Percentiles rank a stretch among this genome's conserved stretches.
phyloP scores from a whole-genome alignment of 2,113 vertebrate genomes.

The Neogobius melanostomus region DNA sequence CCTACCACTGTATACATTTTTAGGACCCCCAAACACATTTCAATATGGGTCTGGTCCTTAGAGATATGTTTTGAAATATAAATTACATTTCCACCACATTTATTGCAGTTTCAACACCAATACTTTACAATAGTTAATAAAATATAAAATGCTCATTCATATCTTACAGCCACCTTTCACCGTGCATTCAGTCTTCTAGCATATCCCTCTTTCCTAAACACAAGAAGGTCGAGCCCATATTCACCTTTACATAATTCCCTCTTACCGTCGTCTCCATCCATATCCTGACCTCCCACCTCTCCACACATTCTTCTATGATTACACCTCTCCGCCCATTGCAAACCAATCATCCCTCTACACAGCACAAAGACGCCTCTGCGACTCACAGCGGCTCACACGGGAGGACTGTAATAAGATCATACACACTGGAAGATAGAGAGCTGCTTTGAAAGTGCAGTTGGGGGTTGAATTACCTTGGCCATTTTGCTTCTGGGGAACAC shows the following conservation, averaged over 20 bases:
- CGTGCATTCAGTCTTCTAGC: not conserved
- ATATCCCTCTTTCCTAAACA: constrained; percentile 10
- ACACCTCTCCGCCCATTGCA: constrained; percentile 18
- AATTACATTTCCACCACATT: too few relatives aligned
- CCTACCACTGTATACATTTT: too few relatives aligned
- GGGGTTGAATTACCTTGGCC: constrained; percentile 31
- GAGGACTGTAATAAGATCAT: constrained; percentile 28
- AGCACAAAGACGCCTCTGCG: constrained; percentile 10
- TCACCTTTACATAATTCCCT: constrained; percentile 48
- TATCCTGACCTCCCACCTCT: constrained; percentile 23
- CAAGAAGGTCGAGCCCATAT: constrained; percentile 43
- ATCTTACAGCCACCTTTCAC: not conserved
- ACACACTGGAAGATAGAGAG: constrained; percentile 9
- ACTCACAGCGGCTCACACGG: constrained; percentile 8
- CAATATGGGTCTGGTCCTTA: too few relatives aligned
- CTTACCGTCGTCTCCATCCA: constrained; percentile 2
- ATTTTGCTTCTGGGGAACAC: constrained; percentile 38
- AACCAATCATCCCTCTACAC: constrained; percentile 41
- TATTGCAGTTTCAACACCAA: not conserved
- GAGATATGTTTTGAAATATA: too few relatives aligned
- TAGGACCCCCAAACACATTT: too few relatives aligned
- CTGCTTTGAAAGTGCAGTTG: constrained; percentile 23
- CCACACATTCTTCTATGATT: constrained; percentile 34
- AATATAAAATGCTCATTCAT: not conserved
- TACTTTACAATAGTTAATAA: not conserved